Evolutionary conservation across 2,113 vertebrate genomes (phyloP), one percentile per base, ranked within the genome.

Genomic region (Astur gentilis): DNA sequence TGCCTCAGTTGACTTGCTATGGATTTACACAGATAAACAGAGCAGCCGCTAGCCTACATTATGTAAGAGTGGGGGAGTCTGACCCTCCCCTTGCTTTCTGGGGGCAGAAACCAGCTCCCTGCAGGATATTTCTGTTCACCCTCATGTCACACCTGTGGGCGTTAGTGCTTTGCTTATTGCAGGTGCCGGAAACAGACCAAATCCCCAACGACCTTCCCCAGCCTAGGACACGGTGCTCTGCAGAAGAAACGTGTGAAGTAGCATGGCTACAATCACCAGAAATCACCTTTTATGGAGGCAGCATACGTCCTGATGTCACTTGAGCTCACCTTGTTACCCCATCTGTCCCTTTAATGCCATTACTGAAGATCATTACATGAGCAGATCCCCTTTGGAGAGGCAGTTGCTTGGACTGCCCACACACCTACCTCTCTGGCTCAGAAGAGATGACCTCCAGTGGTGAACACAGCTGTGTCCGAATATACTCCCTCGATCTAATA

Each of bases 401-500:
- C 80, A 52, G 78, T 70, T 80, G 87, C 90, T 57, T 10, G 73
- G 86, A 60, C 94, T 81, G 79, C 91, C 95, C 96, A 76, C 93
- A 83, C 91, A 96, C 96, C 90, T 65, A 97, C 95, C 95, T 97
- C 77, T 83, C 47, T 4, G 60, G 90, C 84, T 66, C 14, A 61
- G 91, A 32, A 76, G 77, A 52, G 2, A 1, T 2, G 45, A 29
- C 70, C 80, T 57, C 92, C 89, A 29, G 62, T 0, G 22, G 75
- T 50, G 92, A n/a, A 8, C n/a, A 42, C 95, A 86, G 98, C 97
- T 95, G 98, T 95, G 88, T 97, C 70, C 98, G 98, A 57, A 99
- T 98, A 83, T 98, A 98, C 90, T 99, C 99, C 93, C 99, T 98
- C 86, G 99, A 99, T 91, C 98, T 98, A 54, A 98, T 98, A 96